Conservation (phyloP, 2,888 invertebrate genomes). For the Tenthredo livida region DNA sequence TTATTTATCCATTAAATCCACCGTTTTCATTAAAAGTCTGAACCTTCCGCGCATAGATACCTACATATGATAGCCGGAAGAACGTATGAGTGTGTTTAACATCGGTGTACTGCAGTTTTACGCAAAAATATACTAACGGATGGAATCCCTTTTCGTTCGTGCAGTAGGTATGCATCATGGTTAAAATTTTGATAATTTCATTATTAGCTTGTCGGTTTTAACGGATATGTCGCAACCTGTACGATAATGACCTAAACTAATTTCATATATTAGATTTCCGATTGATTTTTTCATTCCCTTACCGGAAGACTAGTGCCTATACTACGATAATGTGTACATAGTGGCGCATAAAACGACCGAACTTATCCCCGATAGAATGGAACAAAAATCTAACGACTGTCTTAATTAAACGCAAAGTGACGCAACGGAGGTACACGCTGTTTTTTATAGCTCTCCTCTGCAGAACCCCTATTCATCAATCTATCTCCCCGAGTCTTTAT, state of each 20-base stretch:
- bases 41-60: constrained; percentile 4
- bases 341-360: background rate
- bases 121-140: background rate
- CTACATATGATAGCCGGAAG: background rate
- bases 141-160: background rate
- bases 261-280: constrained; percentile 14
- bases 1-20: constrained; percentile 40
- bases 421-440: constrained; percentile 23
- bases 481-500: constrained; percentile 43
- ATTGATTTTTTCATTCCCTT: constrained; percentile 21
- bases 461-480: constrained; percentile 32
- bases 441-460: constrained; percentile 14
- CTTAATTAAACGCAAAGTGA: constrained; percentile 41
- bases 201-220: background rate
- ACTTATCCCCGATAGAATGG: background rate
- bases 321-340: background rate
- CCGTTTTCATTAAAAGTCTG: constrained; percentile 40
- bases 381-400: constrained; percentile 3
- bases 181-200: background rate
- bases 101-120: constrained; percentile 23
- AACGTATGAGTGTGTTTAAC: constrained; percentile 8
- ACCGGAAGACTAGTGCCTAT: background rate
- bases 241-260: constrained; percentile 18
- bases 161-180: background rate
- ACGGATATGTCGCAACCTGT: background rate